A percentile compares a stretch with the other conserved stretches of the same genome.
Conservation (phyloP, 2,888 invertebrate species). For the Mamestra brassicae region DNA sequence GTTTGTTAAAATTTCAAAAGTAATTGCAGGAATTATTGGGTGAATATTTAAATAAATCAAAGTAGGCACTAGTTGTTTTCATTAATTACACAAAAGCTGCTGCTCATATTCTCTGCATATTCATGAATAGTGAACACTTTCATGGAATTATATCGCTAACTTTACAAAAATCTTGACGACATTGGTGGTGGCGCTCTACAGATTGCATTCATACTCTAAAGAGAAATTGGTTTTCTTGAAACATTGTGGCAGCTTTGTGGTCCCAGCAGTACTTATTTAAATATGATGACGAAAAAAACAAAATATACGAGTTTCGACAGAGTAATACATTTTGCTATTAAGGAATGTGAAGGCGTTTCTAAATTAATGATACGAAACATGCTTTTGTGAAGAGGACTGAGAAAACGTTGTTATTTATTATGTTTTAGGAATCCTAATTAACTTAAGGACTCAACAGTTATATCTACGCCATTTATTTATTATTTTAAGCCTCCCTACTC, state of each 20-base stretch:
- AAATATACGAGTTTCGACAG: conserved; percentile 31
- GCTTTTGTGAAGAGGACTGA: neutral
- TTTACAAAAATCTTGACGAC: neutral
- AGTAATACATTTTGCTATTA: conserved; percentile 47
- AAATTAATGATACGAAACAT: conserved; percentile 8
- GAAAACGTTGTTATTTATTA: neutral
- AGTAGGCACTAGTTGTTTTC: too few species aligned
- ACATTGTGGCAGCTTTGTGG: conserved; percentile 63
- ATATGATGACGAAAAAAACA: conserved; percentile 57
- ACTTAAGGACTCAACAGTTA: neutral
- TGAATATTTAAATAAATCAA: too few species aligned
- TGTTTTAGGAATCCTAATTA: neutral
- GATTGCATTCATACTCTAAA: conserved; percentile 19
- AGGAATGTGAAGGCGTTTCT: conserved; percentile 36
- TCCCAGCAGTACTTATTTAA: conserved; percentile 64
- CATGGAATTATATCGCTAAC: neutral
- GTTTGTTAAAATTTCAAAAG: neutral
- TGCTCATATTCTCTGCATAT: neutral
- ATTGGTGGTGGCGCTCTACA: neutral
- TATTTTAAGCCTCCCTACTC: too few species aligned
- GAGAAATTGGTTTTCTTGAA: conserved; percentile 64
- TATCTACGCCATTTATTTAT: too few species aligned
- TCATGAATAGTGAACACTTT: neutral
- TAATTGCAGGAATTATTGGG: neutral
- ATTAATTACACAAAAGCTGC: neutral